Conservation (phyloP, 2,113 vertebrate species). For the Oreochromis niloticus region DNA sequence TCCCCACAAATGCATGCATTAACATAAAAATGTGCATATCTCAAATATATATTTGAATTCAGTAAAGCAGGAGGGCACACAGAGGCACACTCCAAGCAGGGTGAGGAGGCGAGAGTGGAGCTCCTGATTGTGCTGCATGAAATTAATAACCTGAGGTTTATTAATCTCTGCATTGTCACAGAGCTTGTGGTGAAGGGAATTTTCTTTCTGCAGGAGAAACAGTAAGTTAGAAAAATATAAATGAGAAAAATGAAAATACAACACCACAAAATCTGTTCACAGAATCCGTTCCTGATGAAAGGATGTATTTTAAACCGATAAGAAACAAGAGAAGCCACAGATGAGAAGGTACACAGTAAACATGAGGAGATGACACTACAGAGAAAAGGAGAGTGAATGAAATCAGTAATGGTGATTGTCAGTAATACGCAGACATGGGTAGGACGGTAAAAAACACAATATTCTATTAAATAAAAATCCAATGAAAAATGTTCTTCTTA, state of each 20-base stretch:
- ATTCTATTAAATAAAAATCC: no score
- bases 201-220: neutral
- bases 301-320: neutral
- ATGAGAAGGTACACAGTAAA: neutral
- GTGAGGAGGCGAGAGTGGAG: neutral
- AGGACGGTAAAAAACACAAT: neutral
- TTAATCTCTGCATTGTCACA: neutral
- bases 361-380: rapidly evolving
- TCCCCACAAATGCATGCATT: neutral
- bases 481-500: neutral
- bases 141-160: neutral
- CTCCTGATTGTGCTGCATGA: neutral
- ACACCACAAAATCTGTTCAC: neutral
- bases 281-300: neutral
- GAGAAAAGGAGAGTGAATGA: rapidly evolving
- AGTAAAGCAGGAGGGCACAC: neutral
- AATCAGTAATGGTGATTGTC: neutral
- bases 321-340: neutral
- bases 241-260: neutral
- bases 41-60: neutral
- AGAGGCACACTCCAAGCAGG: neutral
- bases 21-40: neutral
- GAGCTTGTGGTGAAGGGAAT: neutral
- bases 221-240: neutral
- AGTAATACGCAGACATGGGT: neutral